phyloP scores from a whole-genome alignment of 2,888 invertebrate species.

The Labia minor region DNA sequence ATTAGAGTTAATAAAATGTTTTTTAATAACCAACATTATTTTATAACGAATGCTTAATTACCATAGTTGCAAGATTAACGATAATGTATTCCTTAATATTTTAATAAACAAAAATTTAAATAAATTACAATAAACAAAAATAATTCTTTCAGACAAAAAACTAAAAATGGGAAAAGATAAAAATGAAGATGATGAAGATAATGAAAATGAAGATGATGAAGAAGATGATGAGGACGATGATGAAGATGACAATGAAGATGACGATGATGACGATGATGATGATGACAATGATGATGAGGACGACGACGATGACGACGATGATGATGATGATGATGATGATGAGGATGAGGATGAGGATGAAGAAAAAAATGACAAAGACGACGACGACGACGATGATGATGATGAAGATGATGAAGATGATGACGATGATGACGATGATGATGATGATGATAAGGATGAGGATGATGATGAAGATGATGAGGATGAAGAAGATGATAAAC shows the following conservation, averaged over 20 bases:
- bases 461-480: constrained; percentile 1
- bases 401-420: constrained; percentile 14
- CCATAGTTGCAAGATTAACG: no score
- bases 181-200: no score
- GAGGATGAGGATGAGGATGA: background rate
- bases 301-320: background rate
- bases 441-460: background rate
- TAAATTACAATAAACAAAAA: background rate
- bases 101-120: no score
- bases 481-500: background rate
- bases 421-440: background rate
- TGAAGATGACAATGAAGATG: no score
- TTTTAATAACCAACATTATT: no score
- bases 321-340: background rate
- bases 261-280: no score
- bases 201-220: no score
- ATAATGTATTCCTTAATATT: no score
- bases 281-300: background rate
- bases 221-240: no score
- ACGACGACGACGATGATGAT: background rate
- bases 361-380: background rate
- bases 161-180: background rate
- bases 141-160: background rate
- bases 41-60: no score
- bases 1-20: no score